Conservation (phyloP, 2,888 invertebrate genomes). For the Metellina segmentata region DNA sequence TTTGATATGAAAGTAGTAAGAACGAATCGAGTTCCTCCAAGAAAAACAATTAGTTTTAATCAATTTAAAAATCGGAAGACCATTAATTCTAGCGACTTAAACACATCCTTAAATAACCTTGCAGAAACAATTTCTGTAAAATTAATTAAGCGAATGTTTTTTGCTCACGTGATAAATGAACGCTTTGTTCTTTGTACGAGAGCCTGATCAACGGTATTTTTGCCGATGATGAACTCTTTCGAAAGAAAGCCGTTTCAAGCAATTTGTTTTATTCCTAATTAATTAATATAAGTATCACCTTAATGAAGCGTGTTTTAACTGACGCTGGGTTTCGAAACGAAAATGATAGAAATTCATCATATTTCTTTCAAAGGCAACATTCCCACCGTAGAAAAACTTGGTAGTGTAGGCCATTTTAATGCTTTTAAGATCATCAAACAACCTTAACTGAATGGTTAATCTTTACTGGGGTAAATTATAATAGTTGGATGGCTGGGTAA, state of each 20-base stretch:
- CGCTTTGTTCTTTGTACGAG: background rate
- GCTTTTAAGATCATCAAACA: too few species aligned
- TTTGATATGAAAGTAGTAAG: background rate
- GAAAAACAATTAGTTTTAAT: background rate
- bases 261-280: background rate
- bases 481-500: too few species aligned
- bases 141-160: background rate
- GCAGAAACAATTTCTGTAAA: background rate
- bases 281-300: background rate
- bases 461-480: too few species aligned
- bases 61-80: background rate
- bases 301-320: background rate
- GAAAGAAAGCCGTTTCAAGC: background rate
- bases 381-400: too few species aligned
- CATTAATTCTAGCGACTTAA: background rate
- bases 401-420: too few species aligned
- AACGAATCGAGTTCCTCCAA: background rate
- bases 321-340: background rate
- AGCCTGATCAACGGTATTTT: background rate
- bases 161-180: constrained; percentile 5
- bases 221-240: background rate
- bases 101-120: background rate
- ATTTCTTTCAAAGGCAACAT: background rate
- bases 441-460: too few species aligned
- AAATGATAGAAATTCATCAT: background rate